Evolutionary conservation across 2,113 vertebrate genomes (phyloP), one percentile per base, ranked within the genome.

Genomic region (Ginglymostoma cirratum): DNA sequence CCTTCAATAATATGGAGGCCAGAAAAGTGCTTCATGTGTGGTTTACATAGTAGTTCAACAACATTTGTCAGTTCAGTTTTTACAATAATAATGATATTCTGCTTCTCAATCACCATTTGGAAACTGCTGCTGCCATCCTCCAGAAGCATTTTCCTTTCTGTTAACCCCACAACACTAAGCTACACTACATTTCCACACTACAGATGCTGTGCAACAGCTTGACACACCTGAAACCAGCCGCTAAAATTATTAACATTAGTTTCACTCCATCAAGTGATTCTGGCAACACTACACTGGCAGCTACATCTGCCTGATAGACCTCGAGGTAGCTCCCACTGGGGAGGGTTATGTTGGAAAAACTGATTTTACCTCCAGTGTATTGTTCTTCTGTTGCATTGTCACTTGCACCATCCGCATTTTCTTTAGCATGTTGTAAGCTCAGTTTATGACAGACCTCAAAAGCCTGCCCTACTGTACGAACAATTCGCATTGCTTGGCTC

Each of bases 391-490:
- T 96, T 0, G 98, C 98, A 69, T 97, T 98, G 97, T 98, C 97
- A 2, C 98, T 98, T 96, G 98, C 97, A 0, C 98, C 97, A 0
- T 98, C 98, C 0, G 97, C 97, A 0, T 97, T 97, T 96, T 98
- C 97, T 97, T 98, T 97, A 0, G 97, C 97, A 0, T 98, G 97
- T 97, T 98, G 98, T 97, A 99, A 97, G 96, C 98, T 98, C 96
- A 98, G 97, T 96, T 98, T 98, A 96, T 98, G 98, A 96, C 98
- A 98, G 87, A 98, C 98, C 96, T 98, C 98, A 17, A 99, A 99
- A 21, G 98, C 98, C 97, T 98, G 98, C 30, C 98, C 98, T 45
- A 98, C 97, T 0, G 98, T 98, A 86, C 98, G 97, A 96, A 98
- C 98, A 45, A 98, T 98, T 0, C 97, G 97, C 98, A 99, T 98